A percentile compares a stretch with the other conserved stretches of the same genome.
Conservation (phyloP, 2,797 vertebrate genomes). For the Enteromius anoplus region DNA sequence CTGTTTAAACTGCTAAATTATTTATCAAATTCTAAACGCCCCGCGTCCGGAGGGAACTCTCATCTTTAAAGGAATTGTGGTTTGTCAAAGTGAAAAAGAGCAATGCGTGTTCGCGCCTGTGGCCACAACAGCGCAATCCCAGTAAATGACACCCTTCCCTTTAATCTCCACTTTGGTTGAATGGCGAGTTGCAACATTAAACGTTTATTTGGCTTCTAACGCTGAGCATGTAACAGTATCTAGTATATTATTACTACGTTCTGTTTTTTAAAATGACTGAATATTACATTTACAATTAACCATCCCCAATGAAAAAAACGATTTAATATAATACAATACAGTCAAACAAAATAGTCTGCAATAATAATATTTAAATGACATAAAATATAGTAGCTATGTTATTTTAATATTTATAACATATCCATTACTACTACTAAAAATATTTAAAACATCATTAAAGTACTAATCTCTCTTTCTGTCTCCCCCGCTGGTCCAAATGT, state of each 20-base stretch:
- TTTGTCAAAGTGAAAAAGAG: slow-evolving; percentile 74
- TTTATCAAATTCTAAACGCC: slow-evolving; percentile 77
- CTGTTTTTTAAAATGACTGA: background rate
- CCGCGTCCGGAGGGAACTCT: slow-evolving; percentile 77
- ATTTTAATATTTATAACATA: background rate
- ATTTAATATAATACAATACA: background rate
- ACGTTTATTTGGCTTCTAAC: slow-evolving; percentile 27
- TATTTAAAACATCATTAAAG: background rate
- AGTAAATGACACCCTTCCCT: slow-evolving; percentile 74
- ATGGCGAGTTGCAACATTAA: slow-evolving; percentile 63
- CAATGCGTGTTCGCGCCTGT: slow-evolving; percentile 74
- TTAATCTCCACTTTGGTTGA: slow-evolving; percentile 74
- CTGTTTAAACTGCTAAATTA: slow-evolving; percentile 82
- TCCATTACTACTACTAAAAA: background rate
- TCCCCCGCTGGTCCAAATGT: slow-evolving; percentile 22
- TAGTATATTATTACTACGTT: background rate
- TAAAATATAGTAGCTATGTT: background rate
- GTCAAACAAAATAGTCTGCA: background rate
- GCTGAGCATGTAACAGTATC: background rate
- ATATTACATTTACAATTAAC: background rate
- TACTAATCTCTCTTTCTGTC: slow-evolving; percentile 1
- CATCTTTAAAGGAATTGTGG: slow-evolving; percentile 72
- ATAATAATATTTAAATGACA: background rate
- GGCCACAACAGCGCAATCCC: slow-evolving; percentile 73
- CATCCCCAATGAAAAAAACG: background rate